Base-by-base conservation (phyloP, 2,888 invertebrate species). In the Chrysolina haemoptera region DNA sequence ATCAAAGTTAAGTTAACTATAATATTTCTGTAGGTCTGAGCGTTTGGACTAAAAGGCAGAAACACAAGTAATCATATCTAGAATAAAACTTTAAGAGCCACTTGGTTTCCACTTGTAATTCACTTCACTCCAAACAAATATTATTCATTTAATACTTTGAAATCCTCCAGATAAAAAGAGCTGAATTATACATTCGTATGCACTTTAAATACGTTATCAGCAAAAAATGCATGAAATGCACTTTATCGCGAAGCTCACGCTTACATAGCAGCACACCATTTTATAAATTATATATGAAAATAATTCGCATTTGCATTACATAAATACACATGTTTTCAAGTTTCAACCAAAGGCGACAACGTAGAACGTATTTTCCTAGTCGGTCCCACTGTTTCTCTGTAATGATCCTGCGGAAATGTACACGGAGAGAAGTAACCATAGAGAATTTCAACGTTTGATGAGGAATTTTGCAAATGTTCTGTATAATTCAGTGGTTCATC, bases 351-450 rank as follows among this genome's bases (percentile, higher is more conserved):
- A 10, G 14, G 35, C 50, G n/a, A 11, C 46, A 48, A 46, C 27
- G 43, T n/a, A 41, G 22, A 65, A 1, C 18, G 20, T 27, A 46
- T 65, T 65, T 65, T 65, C 46, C 22, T 14, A 35, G 50, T 40
- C 27, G 22, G 48, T 66, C 18, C 66, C 18, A 35, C 35, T 64
- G 53, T 53, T 46, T 20, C 48, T 65, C 12, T 48, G 20, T 78
- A 80, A 81, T 76, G 76, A 77, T 74, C 78, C 81, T 78, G 78
- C 78, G 72, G 79, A 77, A 76, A 79, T 80, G 80, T 83, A 83
- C n/a, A 35, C 9, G 22, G 14, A 59, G 35, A 68, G 18, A 27
- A 62, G n/a, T 35, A 53, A 6, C 0, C 0, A 14, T 12, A 14
- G 43, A 6, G 0, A 8, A 3, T 43, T 14, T 10, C 12, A 20